These are phyloP conservation scores for Corythaixoides concolor DNA, from an alignment of 2,113 vertebrate genomes.

Conservation along the genomic window DNA sequence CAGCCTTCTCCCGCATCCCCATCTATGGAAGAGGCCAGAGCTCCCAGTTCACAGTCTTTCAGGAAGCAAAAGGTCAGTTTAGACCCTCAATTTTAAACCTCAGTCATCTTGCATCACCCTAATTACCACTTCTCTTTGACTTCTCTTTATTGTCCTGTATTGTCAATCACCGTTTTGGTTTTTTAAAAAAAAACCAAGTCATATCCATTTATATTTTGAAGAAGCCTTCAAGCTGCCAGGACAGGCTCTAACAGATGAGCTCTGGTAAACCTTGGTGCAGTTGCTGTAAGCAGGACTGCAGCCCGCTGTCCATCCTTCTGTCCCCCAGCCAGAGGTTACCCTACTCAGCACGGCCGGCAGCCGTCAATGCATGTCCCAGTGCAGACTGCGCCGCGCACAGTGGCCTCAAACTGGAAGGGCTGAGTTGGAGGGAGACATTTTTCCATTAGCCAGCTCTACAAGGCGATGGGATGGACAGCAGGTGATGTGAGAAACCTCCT, in stretches of 20 bases:
- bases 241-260: background rate
- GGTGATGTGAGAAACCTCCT: background rate
- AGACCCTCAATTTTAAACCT: background rate
- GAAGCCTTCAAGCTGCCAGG: background rate
- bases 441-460: background rate
- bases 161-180: background rate
- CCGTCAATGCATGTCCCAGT: fast-evolving
- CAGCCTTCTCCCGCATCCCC: background rate
- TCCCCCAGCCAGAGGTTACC: background rate
- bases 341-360: background rate
- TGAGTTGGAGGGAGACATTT: background rate
- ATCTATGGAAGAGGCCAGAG: background rate
- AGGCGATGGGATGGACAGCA: background rate
- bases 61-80: background rate
- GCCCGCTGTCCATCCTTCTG: background rate
- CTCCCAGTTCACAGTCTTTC: background rate
- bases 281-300: background rate
- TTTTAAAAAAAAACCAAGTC: background rate
- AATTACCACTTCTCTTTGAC: background rate
- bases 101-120: background rate
- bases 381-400: background rate
- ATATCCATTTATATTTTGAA: background rate
- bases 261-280: background rate
- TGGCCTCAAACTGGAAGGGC: background rate
- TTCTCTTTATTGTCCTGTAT: background rate